Evolutionary conservation across 1,140 invertebrate genomes (phyloP).

Genomic region (Heliothis virescens): DNA sequence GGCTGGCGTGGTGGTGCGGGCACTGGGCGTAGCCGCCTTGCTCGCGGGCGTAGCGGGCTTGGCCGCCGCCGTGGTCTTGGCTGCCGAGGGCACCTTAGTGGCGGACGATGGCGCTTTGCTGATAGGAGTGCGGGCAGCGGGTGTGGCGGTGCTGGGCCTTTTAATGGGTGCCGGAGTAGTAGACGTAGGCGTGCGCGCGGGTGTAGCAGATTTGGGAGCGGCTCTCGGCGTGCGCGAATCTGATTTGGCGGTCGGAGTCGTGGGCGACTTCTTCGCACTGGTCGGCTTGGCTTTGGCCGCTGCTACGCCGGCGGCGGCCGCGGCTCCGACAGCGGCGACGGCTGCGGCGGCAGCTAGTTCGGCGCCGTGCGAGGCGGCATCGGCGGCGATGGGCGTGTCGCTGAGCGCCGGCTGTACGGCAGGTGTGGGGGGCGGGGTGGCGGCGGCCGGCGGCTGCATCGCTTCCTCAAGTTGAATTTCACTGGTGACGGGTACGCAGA

Average conservation of each 20-base stretch:
- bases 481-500: conserved; percentile 75
- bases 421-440: conserved; percentile 72
- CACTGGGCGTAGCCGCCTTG: conserved; percentile 52
- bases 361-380: conserved; percentile 45
- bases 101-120: conserved; percentile 44
- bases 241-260: conserved; percentile 57
- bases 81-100: conserved; percentile 50
- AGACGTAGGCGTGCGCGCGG: conserved; percentile 27
- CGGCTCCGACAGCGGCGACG: conserved; percentile 55
- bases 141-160: conserved; percentile 49
- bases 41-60: conserved; percentile 50
- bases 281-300: conserved; percentile 62
- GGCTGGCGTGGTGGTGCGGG: conserved; percentile 47
- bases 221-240: conserved; percentile 57
- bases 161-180: conserved; percentile 59
- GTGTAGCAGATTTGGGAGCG: conserved; percentile 19
- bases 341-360: conserved; percentile 46
- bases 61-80: conserved; percentile 21
- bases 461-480: conserved; percentile 71
- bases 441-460: conserved; percentile 56
- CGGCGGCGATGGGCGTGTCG: conserved; percentile 60
- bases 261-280: conserved; percentile 67
- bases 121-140: conserved; percentile 33
- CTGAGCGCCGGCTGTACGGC: conserved; percentile 52
- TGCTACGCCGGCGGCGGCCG: conserved; percentile 59